Conservation (phyloP, 2,797 vertebrate genomes). For the Poecilia gillii region DNA sequence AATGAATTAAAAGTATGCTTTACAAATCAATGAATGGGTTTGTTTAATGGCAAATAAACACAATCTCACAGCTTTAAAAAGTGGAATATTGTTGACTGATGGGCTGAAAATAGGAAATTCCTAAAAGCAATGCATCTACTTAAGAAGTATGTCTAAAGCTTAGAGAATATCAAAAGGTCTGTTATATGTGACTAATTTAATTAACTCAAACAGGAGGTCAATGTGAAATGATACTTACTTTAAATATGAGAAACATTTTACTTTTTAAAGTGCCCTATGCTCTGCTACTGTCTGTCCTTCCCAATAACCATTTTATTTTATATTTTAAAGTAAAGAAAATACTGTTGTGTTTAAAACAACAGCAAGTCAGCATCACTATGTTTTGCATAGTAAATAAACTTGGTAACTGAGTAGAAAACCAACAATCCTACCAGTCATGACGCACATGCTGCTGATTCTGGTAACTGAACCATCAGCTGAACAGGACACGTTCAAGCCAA, state of each 20-base stretch:
- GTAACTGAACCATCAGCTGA: background rate
- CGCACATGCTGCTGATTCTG: background rate
- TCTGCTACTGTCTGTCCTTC: background rate
- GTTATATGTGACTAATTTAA: background rate
- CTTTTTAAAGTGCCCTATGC: background rate
- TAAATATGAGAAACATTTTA: background rate
- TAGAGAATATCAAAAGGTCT: background rate
- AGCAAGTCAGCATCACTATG: background rate
- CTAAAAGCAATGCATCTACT: background rate
- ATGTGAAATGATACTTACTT: background rate
- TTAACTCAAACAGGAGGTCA: background rate
- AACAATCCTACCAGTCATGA: background rate
- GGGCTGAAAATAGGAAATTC: slow-evolving; percentile 1
- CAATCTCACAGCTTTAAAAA: background rate
- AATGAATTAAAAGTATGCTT: slow-evolving; percentile 1
- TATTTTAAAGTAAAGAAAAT: background rate
- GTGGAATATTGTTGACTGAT: background rate
- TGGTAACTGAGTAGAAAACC: background rate
- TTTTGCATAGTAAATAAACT: background rate
- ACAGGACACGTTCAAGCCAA: background rate
- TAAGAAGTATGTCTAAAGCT: background rate
- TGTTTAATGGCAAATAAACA: slow-evolving; percentile 11
- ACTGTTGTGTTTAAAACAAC: background rate
- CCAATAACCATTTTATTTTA: background rate
- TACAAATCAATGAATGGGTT: slow-evolving; percentile 4